phyloP scores from a whole-genome alignment of 2,797 vertebrate genomes.

The Meriones psammophilus region DNA sequence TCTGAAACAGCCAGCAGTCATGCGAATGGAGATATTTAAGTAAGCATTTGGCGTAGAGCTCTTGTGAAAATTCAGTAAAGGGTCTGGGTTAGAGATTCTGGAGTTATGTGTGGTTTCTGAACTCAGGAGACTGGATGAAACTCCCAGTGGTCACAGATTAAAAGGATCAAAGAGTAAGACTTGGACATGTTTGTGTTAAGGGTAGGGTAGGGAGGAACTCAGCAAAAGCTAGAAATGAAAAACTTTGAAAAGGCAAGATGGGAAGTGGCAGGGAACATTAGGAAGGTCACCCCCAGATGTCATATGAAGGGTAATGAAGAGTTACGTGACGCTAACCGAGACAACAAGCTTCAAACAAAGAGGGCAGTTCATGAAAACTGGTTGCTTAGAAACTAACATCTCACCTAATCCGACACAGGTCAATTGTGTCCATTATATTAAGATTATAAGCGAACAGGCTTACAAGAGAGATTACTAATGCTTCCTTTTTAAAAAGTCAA shows the following conservation, averaged over 20 bases:
- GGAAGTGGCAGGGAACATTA: not conserved
- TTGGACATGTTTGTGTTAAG: not conserved
- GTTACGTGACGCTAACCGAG: not conserved
- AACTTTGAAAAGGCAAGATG: not conserved
- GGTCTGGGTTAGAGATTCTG: not conserved
- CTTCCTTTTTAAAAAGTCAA: conserved; percentile 42
- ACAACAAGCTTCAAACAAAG: conserved; percentile 21
- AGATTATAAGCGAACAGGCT: not conserved
- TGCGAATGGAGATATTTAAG: not conserved
- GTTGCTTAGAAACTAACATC: not conserved
- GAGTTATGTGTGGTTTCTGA: not conserved
- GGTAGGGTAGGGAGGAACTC: not conserved
- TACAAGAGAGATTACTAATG: not conserved
- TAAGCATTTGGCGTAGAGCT: not conserved
- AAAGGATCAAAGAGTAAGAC: not conserved
- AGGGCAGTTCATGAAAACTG: not conserved
- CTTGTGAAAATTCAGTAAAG: not conserved
- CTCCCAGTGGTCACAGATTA: not conserved
- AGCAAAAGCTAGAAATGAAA: not conserved
- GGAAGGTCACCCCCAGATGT: not conserved
- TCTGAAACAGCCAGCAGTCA: not conserved
- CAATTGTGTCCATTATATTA: not conserved
- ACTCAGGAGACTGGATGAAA: not conserved
- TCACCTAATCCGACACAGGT: not conserved
- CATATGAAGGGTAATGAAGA: not conserved